Evolutionary conservation across 2,113 vertebrate species (phyloP).

Genomic region (Neomonachus schauinslandi): DNA sequence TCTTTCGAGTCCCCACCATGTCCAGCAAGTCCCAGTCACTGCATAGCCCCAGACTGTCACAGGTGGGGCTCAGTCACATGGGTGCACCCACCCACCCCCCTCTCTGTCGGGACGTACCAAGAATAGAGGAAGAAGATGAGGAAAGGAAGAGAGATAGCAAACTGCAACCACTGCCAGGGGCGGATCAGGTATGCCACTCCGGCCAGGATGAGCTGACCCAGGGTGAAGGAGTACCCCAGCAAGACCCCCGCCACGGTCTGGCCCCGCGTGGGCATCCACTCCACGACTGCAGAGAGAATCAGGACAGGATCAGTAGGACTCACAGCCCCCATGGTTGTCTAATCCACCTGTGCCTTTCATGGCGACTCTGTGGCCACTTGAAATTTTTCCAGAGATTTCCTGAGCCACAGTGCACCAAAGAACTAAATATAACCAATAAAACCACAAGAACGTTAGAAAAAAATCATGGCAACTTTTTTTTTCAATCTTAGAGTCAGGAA

Average conservation of each 20-base stretch:
- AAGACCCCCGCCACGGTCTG: constrained; percentile 73
- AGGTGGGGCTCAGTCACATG: fast-evolving
- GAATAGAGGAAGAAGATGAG: constrained; percentile 83
- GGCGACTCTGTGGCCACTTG: background rate
- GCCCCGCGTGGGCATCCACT: constrained; percentile 82
- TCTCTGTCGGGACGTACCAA: constrained; percentile 73
- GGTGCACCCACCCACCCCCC: background rate
- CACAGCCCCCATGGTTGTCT: fast-evolving
- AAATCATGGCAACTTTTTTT: background rate
- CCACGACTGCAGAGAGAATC: constrained; percentile 73
- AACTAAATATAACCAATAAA: background rate
- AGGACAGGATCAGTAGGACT: background rate
- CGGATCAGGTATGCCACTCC: constrained; percentile 76
- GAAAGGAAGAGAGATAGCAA: constrained; percentile 80
- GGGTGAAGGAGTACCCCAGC: constrained; percentile 80
- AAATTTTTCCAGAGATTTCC: background rate
- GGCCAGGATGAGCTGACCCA: constrained; percentile 82
- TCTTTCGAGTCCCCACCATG: background rate
- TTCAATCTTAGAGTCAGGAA: background rate
- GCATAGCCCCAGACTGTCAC: no score
- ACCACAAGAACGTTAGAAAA: background rate
- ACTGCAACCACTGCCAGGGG: constrained; percentile 82
- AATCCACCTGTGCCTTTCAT: fast-evolving
- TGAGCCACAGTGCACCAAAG: background rate
- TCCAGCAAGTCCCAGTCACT: no score